Percentiles rank a stretch among this genome's conserved stretches.
Evolutionary conservation across 2,797 vertebrate genomes (phyloP).

Genomic region (Alouatta caraya): DNA sequence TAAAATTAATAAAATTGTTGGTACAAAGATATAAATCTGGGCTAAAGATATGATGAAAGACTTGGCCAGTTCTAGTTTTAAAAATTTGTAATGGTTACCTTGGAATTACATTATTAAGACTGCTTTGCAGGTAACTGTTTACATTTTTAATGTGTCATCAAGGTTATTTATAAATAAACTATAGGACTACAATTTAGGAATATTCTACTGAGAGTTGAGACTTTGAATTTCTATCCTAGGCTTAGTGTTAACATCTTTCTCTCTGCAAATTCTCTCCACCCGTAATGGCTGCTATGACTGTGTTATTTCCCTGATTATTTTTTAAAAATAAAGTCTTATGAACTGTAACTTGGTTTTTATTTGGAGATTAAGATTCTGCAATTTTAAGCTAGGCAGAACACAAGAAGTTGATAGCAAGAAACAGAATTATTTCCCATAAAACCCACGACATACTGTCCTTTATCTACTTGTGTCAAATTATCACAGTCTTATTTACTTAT

Average conservation of each 20-base stretch:
- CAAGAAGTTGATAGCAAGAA: neutral
- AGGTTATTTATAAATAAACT: neutral
- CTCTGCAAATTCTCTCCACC: neutral
- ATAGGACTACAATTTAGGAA: neutral
- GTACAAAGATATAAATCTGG: constrained; percentile 1
- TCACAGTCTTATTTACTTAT: neutral
- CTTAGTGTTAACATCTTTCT: neutral
- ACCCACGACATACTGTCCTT: neutral
- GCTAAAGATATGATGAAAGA: neutral
- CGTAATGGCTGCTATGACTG: neutral
- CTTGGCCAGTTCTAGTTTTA: neutral
- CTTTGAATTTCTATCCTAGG: neutral
- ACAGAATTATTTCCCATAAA: neutral
- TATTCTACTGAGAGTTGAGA: neutral
- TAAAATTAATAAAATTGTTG: neutral
- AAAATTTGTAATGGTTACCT: neutral
- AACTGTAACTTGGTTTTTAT: neutral
- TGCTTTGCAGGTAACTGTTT: neutral
- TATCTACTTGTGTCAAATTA: neutral
- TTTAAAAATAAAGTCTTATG: neutral
- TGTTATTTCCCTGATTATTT: neutral
- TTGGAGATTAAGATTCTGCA: neutral
- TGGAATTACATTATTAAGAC: neutral
- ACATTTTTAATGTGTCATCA: neutral
- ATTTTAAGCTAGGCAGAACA: neutral